These are phyloP conservation scores for Echeneis naucrates DNA, from an alignment of 2,797 vertebrate genomes.

Conservation along the genomic window DNA sequence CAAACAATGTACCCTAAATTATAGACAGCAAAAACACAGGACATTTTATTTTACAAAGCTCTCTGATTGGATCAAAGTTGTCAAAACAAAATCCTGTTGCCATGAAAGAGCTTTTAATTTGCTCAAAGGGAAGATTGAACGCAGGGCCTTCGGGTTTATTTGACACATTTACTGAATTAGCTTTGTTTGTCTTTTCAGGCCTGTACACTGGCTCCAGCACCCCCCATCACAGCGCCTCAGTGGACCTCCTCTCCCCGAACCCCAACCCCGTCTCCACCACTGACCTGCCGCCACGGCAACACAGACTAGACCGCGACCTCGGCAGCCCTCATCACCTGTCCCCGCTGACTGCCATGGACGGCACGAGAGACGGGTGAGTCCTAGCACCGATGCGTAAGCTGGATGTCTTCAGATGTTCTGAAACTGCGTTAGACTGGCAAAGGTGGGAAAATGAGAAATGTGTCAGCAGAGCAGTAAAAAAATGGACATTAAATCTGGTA, in stretches of 20 bases:
- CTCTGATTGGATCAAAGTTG: constrained; percentile 80
- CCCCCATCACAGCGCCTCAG: constrained; percentile 85
- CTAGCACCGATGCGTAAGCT: neutral
- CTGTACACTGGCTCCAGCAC: constrained; percentile 88
- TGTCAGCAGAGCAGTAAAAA: constrained; percentile 36
- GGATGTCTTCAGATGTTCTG: neutral
- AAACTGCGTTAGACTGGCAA: constrained; percentile 21
- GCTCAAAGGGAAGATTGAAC: constrained; percentile 70
- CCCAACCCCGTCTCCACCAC: constrained; percentile 76
- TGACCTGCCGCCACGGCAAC: constrained; percentile 86
- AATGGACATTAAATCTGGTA: constrained; percentile 29
- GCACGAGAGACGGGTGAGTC: constrained; percentile 90
- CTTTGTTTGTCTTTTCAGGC: constrained; percentile 90
- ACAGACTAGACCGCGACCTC: constrained; percentile 87
- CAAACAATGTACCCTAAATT: constrained; percentile 79
- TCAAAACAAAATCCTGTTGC: constrained; percentile 82
- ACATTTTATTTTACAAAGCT: constrained; percentile 71
- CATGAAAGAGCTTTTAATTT: constrained; percentile 81
- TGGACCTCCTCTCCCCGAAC: constrained; percentile 85
- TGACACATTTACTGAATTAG: constrained; percentile 75
- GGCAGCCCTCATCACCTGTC: constrained; percentile 90
- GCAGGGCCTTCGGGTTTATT: constrained; percentile 71
- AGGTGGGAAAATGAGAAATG: constrained; percentile 16
- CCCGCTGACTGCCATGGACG: constrained; percentile 86
- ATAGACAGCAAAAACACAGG: constrained; percentile 77